A percentile compares a stretch with the other conserved stretches of the same genome.
These are phyloP conservation scores for Erpobdella octoculata DNA, from an alignment of 2,888 invertebrate species.

Conservation along the genomic window DNA sequence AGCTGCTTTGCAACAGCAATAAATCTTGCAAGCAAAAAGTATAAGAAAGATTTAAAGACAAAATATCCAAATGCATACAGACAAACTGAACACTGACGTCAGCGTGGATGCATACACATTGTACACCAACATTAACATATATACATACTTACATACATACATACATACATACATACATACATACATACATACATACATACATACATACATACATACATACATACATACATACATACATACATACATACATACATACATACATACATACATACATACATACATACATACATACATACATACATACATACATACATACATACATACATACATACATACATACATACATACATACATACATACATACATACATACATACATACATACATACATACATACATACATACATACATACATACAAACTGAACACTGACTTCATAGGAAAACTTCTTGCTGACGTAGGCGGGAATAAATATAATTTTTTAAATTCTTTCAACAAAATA, in stretches of 20 bases:
- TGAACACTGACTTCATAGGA: too few species aligned
- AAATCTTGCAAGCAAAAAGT: too few species aligned
- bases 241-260: conserved; percentile 4
- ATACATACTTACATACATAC: background rate
- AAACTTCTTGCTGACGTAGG: too few species aligned
- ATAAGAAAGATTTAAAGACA: too few species aligned
- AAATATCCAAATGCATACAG: too few species aligned
- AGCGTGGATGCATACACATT: background rate
- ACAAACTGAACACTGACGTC: too few species aligned
- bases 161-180: background rate
- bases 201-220: background rate
- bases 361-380: conserved; percentile 14
- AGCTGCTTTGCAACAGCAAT: too few species aligned
- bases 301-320: conserved; percentile 25
- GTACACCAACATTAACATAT: background rate
- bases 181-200: background rate
- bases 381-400: conserved; percentile 14
- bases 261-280: conserved; percentile 15
- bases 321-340: conserved; percentile 26
- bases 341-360: conserved; percentile 26
- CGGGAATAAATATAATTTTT: too few species aligned
- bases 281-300: conserved; percentile 25
- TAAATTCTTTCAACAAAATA: too few species aligned
- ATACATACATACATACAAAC: background rate
- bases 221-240: background rate